Conservation (phyloP, 2,797 vertebrate genomes). For the Limnodromus scolopaceus region DNA sequence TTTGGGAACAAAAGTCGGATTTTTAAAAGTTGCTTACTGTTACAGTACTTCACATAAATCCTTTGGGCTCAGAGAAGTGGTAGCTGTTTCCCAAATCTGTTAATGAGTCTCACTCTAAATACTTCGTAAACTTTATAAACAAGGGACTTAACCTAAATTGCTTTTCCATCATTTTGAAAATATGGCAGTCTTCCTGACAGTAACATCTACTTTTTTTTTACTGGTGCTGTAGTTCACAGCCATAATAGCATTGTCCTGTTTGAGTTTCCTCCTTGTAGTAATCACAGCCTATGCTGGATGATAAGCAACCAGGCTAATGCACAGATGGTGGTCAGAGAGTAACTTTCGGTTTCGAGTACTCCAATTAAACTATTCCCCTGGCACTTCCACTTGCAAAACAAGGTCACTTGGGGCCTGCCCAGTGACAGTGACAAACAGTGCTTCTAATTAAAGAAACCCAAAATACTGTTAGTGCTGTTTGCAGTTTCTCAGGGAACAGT, state of each 20-base stretch:
- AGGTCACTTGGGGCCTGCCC: conserved; percentile 3
- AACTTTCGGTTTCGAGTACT: conserved; percentile 3
- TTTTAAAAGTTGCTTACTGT: conserved; percentile 30
- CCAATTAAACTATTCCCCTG: conserved; percentile 61
- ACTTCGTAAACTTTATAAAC: conserved; percentile 18
- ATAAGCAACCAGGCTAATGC: background rate
- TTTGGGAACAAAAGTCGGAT: background rate
- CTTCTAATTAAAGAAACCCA: conserved; percentile 17
- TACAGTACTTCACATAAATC: background rate
- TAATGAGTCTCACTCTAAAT: conserved; percentile 42
- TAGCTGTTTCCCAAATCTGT: background rate
- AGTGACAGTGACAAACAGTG: background rate
- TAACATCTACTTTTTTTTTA: background rate
- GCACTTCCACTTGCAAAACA: conserved; percentile 31
- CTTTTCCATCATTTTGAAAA: background rate
- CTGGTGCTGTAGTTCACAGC: background rate
- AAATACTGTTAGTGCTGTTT: background rate
- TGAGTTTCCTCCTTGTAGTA: background rate
- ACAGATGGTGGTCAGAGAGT: conserved; percentile 28
- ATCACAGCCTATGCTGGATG: background rate
- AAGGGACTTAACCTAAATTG: conserved; percentile 10
- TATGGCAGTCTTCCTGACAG: background rate
- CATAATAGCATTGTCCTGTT: background rate
- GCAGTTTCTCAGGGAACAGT: background rate
- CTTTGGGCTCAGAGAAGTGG: background rate